Evolutionary conservation across 2,888 invertebrate species (phyloP).

Genomic region (Linnaemya tessellans): DNA sequence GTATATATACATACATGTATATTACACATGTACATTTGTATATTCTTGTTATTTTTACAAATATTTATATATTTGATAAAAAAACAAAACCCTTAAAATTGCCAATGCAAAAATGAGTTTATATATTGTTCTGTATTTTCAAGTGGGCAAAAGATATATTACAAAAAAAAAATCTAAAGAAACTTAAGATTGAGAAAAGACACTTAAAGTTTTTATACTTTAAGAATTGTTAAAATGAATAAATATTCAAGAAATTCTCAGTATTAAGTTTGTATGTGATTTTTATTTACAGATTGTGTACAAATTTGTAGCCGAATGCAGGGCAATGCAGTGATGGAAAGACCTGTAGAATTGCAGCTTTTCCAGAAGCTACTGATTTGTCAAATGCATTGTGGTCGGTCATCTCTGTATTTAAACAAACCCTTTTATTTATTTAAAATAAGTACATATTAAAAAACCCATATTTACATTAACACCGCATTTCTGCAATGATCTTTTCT

Average conservation of each 20-base stretch:
- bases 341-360: background rate
- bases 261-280: background rate
- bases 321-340: background rate
- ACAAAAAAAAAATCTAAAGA: slow-evolving; percentile 9
- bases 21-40: too few species aligned
- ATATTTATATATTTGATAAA: slow-evolving; percentile 1
- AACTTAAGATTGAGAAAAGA: slow-evolving; percentile 16
- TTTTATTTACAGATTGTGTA: too few species aligned
- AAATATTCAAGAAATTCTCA: background rate
- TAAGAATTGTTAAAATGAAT: slow-evolving; percentile 28
- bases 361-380: background rate
- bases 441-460: too few species aligned
- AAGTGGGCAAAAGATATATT: background rate
- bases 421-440: too few species aligned
- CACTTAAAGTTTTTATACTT: slow-evolving; percentile 22
- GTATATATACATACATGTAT: too few species aligned
- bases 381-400: background rate
- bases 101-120: slow-evolving; percentile 4
- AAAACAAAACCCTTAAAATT: background rate
- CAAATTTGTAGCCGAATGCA: too few species aligned
- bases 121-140: slow-evolving; percentile 13
- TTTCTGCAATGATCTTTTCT: too few species aligned
- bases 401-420: too few species aligned
- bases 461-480: too few species aligned
- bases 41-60: background rate